Evolutionary conservation across 2,113 vertebrate species (phyloP).

Genomic region (Pampusana beccarii): DNA sequence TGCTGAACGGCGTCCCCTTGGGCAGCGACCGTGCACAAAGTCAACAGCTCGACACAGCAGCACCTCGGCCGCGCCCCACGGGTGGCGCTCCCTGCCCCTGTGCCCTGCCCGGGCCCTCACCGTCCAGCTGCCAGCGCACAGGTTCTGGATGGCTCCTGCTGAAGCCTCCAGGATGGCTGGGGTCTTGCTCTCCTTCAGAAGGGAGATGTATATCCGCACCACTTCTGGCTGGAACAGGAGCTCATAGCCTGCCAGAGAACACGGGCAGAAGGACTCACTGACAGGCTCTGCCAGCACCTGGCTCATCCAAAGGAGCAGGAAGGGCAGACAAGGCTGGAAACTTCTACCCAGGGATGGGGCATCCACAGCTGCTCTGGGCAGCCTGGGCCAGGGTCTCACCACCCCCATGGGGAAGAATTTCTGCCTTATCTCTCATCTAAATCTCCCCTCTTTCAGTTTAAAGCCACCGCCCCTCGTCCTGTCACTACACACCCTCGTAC

Average conservation of each 20-base stretch:
- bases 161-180: constrained; percentile 91
- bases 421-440: too few species aligned
- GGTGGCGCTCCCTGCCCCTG: too few species aligned
- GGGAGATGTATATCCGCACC: constrained; percentile 91
- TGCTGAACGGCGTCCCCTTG: accelerated
- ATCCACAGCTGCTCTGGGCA: too few species aligned
- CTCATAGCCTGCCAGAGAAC: constrained; percentile 84
- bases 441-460: too few species aligned
- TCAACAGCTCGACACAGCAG: accelerated
- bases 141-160: constrained; percentile 93
- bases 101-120: constrained; percentile 52
- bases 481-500: not conserved
- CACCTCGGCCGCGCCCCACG: not conserved
- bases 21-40: not conserved
- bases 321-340: accelerated
- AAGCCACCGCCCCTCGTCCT: too few species aligned
- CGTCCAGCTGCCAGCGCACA: constrained; percentile 93
- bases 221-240: constrained; percentile 95
- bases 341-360: too few species aligned
- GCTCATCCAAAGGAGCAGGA: not conserved
- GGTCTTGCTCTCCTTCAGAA: constrained; percentile 91
- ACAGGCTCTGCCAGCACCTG: not conserved
- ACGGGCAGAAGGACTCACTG: not conserved
- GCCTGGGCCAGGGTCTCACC: too few species aligned
- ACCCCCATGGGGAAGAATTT: too few species aligned